Conservation (phyloP, 2,888 invertebrate species). For the Calameuta pallipes region DNA sequence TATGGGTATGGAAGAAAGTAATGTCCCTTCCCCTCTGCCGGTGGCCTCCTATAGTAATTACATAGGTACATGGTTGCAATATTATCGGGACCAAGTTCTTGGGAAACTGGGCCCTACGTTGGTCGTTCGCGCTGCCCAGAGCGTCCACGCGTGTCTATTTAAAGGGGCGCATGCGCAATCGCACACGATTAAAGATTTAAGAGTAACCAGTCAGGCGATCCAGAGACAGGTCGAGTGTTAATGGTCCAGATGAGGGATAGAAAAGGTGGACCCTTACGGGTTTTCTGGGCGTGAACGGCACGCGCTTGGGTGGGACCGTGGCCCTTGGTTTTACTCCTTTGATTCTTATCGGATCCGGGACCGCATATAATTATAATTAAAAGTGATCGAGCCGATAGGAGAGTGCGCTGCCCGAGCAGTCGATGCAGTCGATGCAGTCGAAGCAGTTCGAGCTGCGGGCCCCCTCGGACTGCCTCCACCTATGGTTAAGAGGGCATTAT, state of each 20-base stretch:
- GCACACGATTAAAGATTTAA: background rate
- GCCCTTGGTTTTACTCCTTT: conserved; percentile 30
- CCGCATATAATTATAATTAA: conserved; percentile 66
- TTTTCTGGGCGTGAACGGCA: conserved; percentile 61
- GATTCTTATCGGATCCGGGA: conserved; percentile 53
- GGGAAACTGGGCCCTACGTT: conserved; percentile 44
- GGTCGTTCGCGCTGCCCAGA: background rate
- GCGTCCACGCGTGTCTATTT: background rate
- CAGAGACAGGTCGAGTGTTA: conserved; percentile 26
- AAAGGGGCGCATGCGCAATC: conserved; percentile 24
- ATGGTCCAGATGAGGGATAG: conserved; percentile 27
- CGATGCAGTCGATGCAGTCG: no score
- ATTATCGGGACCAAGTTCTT: conserved; percentile 52
- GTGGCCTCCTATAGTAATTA: background rate
- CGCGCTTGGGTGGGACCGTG: conserved; percentile 61
- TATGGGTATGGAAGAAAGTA: conserved; percentile 49
- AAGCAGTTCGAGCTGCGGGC: conserved; percentile 29
- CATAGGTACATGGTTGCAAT: conserved; percentile 35
- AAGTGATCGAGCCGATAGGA: conserved; percentile 61
- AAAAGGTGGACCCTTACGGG: conserved; percentile 33
- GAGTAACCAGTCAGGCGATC: no score
- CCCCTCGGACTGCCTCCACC: conserved; percentile 46
- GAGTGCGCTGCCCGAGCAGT: conserved; percentile 18
- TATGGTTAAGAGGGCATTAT: conserved; percentile 56
- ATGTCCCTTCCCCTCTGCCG: conserved; percentile 35